A percentile compares a stretch with the other conserved stretches of the same genome.
Evolutionary conservation across 2,113 vertebrate genomes (phyloP).

Genomic region (Lycaon pictus): DNA sequence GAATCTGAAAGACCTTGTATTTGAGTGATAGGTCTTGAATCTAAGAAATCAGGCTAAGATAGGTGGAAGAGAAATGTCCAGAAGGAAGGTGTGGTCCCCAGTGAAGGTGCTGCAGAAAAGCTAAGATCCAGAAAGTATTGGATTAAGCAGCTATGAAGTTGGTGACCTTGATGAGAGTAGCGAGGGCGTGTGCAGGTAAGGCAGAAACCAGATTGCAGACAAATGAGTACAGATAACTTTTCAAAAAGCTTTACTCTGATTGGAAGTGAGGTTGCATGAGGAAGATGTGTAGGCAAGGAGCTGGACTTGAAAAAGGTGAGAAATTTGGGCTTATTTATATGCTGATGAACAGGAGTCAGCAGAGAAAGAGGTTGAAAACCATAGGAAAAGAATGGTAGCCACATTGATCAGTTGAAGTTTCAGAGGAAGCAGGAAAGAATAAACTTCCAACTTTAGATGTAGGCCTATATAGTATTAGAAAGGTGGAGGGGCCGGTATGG

Average conservation of each 20-base stretch:
- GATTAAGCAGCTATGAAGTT: neutral
- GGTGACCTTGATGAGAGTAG: neutral
- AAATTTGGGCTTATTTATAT: neutral
- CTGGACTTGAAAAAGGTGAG: neutral
- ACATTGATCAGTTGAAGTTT: neutral
- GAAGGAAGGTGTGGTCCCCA: neutral
- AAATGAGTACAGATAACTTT: neutral
- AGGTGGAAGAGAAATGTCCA: neutral
- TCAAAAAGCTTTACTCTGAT: neutral
- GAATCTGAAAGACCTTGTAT: neutral
- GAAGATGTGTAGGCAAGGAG: neutral
- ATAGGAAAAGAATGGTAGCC: neutral
- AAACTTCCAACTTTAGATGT: neutral
- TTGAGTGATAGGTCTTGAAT: neutral
- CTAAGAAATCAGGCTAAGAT: neutral
- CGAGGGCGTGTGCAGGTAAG: accelerated
- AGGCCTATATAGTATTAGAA: neutral
- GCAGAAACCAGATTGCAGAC: constrained; percentile 36
- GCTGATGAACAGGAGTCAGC: neutral
- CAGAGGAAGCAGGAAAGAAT: neutral
- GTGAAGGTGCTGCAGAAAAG: neutral
- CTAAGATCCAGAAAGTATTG: neutral
- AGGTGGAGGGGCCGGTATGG: neutral
- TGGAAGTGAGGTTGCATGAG: constrained; percentile 15
- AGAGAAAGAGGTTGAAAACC: neutral